Evolutionary conservation across 2,113 vertebrate species (phyloP), one percentile per base, ranked within the genome.

Genomic region (Myocastor coypus): DNA sequence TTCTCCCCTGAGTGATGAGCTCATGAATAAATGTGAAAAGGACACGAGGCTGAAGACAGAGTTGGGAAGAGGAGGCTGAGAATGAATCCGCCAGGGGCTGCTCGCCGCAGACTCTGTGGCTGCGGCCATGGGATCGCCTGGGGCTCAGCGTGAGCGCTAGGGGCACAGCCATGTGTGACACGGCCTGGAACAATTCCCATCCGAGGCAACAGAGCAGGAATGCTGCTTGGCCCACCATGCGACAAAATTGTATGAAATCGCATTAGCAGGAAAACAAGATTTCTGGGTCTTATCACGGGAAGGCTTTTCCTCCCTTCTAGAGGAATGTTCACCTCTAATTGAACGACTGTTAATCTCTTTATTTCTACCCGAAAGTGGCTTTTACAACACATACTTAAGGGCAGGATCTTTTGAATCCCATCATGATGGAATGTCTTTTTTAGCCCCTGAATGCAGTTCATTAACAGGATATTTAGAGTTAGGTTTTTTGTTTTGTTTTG

Each of bases 1-100:
- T 97, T 97, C 96, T 91, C 90, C 86, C 94, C 82, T n/a, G 10
- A 81, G 87, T 61, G 81, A 97, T 97, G 94, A 97, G 97, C 95
- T 98, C 98, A 98, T 98, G 98, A 98, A 98, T 98, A 98, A 98
- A 84, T 30, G 85, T 98, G 97, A 98, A 98, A 97, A 98, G 97
- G 96, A 98, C 14, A 69, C 50, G 0, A 14, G 96, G 96, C 85
- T 94, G 87, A 97, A 98, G 97, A 96, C 95, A 85, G 88, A 94
- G 82, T 81, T 1, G 1, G 88, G 95, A 80, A 91, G 90, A 97
- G 88, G 92, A 97, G 87, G 93, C 93, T 92, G 96, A 75, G 97
- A 97, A 96, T 94, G 97, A 97, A 97, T 97, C 73, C 93, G 97
- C 57, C 13, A 92, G 92, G n/a, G 90, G 71, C 68, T 0, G 17